A percentile compares a stretch with the other conserved stretches of the same genome.
These are phyloP conservation scores for Haliclona indistincta DNA, from an alignment of 37 sponge, comb jelly and placozoan species.

Conservation along the genomic window DNA sequence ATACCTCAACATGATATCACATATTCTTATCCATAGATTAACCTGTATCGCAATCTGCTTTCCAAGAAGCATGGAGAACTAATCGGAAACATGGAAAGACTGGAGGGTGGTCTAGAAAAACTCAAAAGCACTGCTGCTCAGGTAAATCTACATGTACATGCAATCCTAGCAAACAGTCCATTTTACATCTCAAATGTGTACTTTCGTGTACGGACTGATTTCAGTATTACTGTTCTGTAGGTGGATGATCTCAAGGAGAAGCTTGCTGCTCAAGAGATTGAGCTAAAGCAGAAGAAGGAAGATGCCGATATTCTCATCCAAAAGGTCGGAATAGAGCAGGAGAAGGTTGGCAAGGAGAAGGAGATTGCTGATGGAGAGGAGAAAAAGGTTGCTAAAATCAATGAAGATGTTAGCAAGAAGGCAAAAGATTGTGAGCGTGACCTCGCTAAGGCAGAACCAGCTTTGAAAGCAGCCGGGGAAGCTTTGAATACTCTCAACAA, in stretches of 20 bases:
- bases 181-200: not conserved
- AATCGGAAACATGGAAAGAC: slow-evolving; percentile 91
- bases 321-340: slow-evolving; percentile 94
- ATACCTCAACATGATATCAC: not conserved
- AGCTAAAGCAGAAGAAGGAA: slow-evolving; percentile 98
- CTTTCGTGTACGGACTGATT: not conserved
- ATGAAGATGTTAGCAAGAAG: slow-evolving; percentile 90
- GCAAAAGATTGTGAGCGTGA: slow-evolving; percentile 95
- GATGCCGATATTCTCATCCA: slow-evolving; percentile 97
- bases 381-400: slow-evolving; percentile 92
- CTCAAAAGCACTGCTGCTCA: slow-evolving; percentile 93
- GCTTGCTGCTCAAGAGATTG: slow-evolving; percentile 95
- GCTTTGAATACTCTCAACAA: slow-evolving; percentile 99
- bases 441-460: slow-evolving; percentile 97
- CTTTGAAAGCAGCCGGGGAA: slow-evolving; percentile 85
- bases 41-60: slow-evolving; percentile 89
- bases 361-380: slow-evolving; percentile 98
- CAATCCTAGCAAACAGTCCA: not conserved
- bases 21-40: slow-evolving; percentile 56
- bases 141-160: not conserved
- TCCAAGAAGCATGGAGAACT: slow-evolving; percentile 81
- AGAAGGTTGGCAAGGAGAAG: slow-evolving; percentile 95
- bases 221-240: not conserved
- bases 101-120: slow-evolving; percentile 96
- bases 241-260: slow-evolving; percentile 99